phyloP scores from a whole-genome alignment of 2,888 invertebrate genomes.

The Criorhina ranunculi region DNA sequence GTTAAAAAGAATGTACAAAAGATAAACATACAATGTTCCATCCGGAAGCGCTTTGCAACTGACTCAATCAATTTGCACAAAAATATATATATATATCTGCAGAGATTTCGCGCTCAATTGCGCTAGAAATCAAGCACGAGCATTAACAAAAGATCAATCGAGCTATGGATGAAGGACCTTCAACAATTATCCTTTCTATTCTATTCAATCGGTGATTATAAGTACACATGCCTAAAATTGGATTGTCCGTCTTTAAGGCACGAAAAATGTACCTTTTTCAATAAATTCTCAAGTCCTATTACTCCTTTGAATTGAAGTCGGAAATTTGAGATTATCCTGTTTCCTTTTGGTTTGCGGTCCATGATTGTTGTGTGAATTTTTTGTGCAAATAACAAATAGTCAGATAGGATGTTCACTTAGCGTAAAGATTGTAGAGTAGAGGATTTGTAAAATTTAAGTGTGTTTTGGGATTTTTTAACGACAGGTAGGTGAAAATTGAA shows the following conservation, averaged over 20 bases:
- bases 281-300: slow-evolving; percentile 33
- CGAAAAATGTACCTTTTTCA: slow-evolving; percentile 36
- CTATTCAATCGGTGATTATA: slow-evolving; percentile 65
- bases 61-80: slow-evolving; percentile 39
- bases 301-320: slow-evolving; percentile 82
- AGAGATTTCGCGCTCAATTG: slow-evolving; percentile 70
- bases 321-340: slow-evolving; percentile 82
- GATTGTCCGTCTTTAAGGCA: slow-evolving; percentile 56
- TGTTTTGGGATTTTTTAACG: slow-evolving; percentile 23
- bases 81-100: slow-evolving; percentile 38
- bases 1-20: slow-evolving; percentile 17
- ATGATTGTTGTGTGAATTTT: slow-evolving; percentile 52
- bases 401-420: slow-evolving; percentile 59
- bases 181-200: slow-evolving; percentile 60
- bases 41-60: slow-evolving; percentile 51
- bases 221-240: slow-evolving; percentile 74
- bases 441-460: slow-evolving; percentile 36
- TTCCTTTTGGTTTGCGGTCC: slow-evolving; percentile 80
- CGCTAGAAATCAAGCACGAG: slow-evolving; percentile 63
- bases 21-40: slow-evolving; percentile 16
- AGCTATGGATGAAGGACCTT: slow-evolving; percentile 56
- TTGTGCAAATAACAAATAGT: slow-evolving; percentile 50
- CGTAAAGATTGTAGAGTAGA: slow-evolving; percentile 20
- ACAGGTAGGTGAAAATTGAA: slow-evolving; percentile 44
- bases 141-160: slow-evolving; percentile 58